These are phyloP conservation scores for Cepaea nemoralis DNA, from an alignment of 1,140 invertebrate genomes.

Conservation along the genomic window DNA sequence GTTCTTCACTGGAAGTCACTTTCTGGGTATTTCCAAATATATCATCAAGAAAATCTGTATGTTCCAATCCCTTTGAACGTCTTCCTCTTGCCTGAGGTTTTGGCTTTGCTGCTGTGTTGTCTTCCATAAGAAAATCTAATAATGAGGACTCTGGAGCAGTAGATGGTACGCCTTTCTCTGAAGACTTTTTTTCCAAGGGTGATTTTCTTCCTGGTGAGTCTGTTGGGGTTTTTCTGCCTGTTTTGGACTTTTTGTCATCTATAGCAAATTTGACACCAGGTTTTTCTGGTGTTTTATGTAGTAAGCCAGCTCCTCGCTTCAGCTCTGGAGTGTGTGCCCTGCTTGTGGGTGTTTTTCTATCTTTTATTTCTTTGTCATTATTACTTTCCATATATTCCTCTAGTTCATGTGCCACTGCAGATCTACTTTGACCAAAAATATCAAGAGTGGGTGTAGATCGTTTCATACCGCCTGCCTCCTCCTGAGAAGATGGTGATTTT, in stretches of 20 bases:
- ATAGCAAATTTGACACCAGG: neutral
- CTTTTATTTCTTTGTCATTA: neutral
- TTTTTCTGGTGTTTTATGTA: neutral
- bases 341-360: neutral
- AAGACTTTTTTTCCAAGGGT: conserved; percentile 20
- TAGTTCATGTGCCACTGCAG: conserved; percentile 5
- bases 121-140: conserved; percentile 51
- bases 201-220: conserved; percentile 23
- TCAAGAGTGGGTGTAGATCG: conserved; percentile 43
- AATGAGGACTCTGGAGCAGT: conserved; percentile 37
- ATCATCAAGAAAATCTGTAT: conserved; percentile 13
- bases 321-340: neutral
- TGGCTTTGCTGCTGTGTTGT: conserved; percentile 17
- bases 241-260: conserved; percentile 40
- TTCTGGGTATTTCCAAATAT: neutral
- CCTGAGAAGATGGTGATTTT: neutral
- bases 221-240: conserved; percentile 37
- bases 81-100: conserved; percentile 21
- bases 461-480: conserved; percentile 19
- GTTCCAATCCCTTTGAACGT: neutral
- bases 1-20: neutral
- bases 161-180: conserved; percentile 32
- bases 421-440: conserved; percentile 35
- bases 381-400: neutral
- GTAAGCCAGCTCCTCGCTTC: neutral